Evolutionary conservation across 2,797 vertebrate species (phyloP), one percentile per base, ranked within the genome.

Genomic region (Pogoniulus pusillus): DNA sequence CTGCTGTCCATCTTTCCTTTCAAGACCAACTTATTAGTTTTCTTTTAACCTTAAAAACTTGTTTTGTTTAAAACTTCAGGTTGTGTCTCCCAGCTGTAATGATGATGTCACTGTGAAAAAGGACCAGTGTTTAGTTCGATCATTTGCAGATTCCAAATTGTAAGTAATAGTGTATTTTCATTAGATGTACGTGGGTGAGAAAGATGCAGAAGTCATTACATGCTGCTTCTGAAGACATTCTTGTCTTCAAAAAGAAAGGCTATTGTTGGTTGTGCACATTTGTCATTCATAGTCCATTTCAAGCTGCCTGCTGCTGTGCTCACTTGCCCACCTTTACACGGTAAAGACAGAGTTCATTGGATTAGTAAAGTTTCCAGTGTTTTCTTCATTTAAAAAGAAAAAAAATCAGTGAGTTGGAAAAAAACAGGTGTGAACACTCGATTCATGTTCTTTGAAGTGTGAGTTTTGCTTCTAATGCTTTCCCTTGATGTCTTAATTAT

Each of bases 61-160:
- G n/a, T n/a, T n/a, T 90, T 91, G 7, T 94, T 96, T 95, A 87
- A 32, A 89, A 82, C 74, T 93, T 72, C 94, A 99, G 99, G 98
- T 99, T 72, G 96, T 99, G 91, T 99, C 99, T 92, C 98, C 99
- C 23, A 99, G 98, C 97, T 99, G 99, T 95, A 98, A 98, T 12
- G 99, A 99, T 57, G 99, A 99, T 30, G 84, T 99, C 84, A 83
- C 97, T 16, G 98, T 99, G 97, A 99, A 99, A 97, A 99, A 98
- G 97, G 99, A 99, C 94, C 99, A 99, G 87, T 99, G 99, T 96
- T 98, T 99, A 95, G 98, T 99, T 96, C 96, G 99, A 85, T 99
- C 98, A 37, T 99, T 99, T 97, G 96, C 96, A 29, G 98, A 99
- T 97, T 98, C 98, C 75, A 99, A 99, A 97, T 99, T 99, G 99